A percentile compares a stretch with the other conserved stretches of the same genome.
phyloP scores from a whole-genome alignment of 2,888 invertebrate species.

The Thereva nobilitata region DNA sequence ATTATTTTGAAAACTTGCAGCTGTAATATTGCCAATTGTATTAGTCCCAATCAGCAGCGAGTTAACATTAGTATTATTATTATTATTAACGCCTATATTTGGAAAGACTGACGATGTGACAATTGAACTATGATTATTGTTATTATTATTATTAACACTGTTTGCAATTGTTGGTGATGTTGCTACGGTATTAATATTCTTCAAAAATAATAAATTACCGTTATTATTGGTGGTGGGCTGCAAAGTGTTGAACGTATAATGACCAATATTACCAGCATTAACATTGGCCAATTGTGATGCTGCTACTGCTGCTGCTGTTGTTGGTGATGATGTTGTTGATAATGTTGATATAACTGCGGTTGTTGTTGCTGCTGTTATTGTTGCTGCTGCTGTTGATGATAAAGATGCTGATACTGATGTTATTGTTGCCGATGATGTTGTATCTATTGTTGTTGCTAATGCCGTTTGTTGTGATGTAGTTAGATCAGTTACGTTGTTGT shows the following conservation, averaged over 20 bases:
- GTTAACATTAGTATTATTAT: conserved; percentile 9
- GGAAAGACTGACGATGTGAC: conserved; percentile 17
- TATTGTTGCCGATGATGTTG: conserved; percentile 12
- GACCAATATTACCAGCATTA: conserved; percentile 42
- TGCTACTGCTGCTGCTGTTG: conserved; percentile 46
- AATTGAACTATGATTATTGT: conserved; percentile 16
- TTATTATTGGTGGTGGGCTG: not conserved
- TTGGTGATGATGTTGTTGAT: conserved; percentile 39
- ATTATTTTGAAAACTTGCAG: conserved; percentile 28
- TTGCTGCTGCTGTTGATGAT: conserved; percentile 44
- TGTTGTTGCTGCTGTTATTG: conserved; percentile 47
- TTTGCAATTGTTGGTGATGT: conserved; percentile 21
- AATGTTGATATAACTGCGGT: conserved; percentile 40
- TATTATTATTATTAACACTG: conserved; percentile 10
- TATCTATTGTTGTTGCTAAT: conserved; percentile 13
- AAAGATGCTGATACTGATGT: conserved; percentile 37
- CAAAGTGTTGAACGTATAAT: not conserved
- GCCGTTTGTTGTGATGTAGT: conserved; percentile 28
- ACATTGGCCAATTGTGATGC: conserved; percentile 50
- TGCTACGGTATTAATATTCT: too few relatives aligned
- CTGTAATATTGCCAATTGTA: conserved; percentile 31
- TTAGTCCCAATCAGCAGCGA: conserved; percentile 4
- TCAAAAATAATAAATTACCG: conserved; percentile 9
- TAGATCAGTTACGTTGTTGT: conserved; percentile 20
- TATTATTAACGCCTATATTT: conserved; percentile 5